phyloP scores from a whole-genome alignment of 2,888 invertebrate species.

The Sinohyriopsis cumingii region DNA sequence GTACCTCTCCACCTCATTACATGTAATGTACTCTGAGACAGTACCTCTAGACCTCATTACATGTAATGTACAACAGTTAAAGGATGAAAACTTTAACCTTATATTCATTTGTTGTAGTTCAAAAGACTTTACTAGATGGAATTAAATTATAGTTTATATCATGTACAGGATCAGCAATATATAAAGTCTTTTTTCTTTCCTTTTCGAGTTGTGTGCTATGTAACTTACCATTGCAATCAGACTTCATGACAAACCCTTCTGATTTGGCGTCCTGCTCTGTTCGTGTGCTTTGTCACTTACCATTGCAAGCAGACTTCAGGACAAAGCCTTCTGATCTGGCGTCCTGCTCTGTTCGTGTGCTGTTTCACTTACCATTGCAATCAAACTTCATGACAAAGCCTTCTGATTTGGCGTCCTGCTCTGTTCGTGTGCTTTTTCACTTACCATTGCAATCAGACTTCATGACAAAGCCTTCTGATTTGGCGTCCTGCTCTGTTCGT shows the following conservation, averaged over 20 bases:
- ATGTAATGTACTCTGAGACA: too few relatives aligned
- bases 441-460: slow-evolving; percentile 29
- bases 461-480: slow-evolving; percentile 16
- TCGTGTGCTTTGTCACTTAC: slow-evolving; percentile 43
- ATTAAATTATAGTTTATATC: too few relatives aligned
- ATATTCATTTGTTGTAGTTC: too few relatives aligned
- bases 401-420: slow-evolving; percentile 31
- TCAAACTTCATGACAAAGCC: slow-evolving; percentile 30
- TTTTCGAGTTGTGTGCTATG: background rate
- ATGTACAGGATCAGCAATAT: too few relatives aligned
- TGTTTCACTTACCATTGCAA: slow-evolving; percentile 29
- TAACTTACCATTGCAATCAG: slow-evolving; percentile 30
- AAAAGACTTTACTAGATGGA: too few relatives aligned
- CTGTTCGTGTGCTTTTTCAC: slow-evolving; percentile 50
- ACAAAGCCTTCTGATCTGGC: slow-evolving; percentile 32
- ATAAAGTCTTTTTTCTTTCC: background rate
- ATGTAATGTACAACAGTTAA: too few relatives aligned
- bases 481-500: slow-evolving; percentile 48
- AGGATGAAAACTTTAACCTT: too few relatives aligned
- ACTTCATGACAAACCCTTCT: slow-evolving; percentile 25
- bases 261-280: slow-evolving; percentile 42
- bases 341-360: slow-evolving; percentile 48
- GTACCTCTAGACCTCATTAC: too few relatives aligned
- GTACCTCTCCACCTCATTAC: too few relatives aligned
- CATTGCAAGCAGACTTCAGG: slow-evolving; percentile 27